phyloP scores from a whole-genome alignment of 2,888 invertebrate species.

The Rugalucina vietnamica region DNA sequence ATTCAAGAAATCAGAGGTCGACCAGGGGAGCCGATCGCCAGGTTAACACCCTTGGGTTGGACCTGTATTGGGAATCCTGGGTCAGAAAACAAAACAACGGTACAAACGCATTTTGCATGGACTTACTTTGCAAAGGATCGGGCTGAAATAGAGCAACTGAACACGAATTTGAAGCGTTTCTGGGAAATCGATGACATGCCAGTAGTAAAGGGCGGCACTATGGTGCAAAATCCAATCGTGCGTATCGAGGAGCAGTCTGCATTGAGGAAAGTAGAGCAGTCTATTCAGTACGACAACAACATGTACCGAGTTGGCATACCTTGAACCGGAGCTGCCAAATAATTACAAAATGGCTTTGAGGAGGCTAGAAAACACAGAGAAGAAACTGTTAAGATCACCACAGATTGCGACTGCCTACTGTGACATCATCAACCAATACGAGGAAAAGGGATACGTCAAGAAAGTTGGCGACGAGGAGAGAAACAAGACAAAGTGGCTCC shows the following conservation, averaged over 20 bases:
- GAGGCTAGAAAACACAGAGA: conserved; percentile 32
- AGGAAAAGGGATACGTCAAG: conserved; percentile 11
- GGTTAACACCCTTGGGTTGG: conserved; percentile 56
- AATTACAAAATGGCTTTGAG: conserved; percentile 33
- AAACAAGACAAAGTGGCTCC: conserved; percentile 10
- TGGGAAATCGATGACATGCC: conserved; percentile 32
- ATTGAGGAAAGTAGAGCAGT: conserved; percentile 5
- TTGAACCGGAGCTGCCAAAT: conserved; percentile 15
- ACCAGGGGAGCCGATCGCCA: conserved; percentile 44
- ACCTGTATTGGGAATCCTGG: conserved; percentile 37
- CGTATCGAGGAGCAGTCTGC: not conserved
- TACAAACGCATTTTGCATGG: not conserved
- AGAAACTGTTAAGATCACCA: not conserved
- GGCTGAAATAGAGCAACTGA: not conserved
- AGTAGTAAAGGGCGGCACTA: not conserved
- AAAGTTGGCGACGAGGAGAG: not conserved
- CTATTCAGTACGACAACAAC: not conserved
- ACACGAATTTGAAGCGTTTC: conserved; percentile 7
- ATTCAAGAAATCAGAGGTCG: conserved; percentile 44
- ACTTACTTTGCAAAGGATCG: not conserved
- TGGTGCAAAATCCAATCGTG: not conserved
- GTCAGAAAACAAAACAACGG: not conserved
- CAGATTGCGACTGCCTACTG: not conserved
- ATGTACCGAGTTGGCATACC: conserved; percentile 36
- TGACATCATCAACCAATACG: not conserved